Percentiles rank a stretch among this genome's conserved stretches.
Conservation (phyloP, 2,888 invertebrate species). For the Meteorus cinctellus region DNA sequence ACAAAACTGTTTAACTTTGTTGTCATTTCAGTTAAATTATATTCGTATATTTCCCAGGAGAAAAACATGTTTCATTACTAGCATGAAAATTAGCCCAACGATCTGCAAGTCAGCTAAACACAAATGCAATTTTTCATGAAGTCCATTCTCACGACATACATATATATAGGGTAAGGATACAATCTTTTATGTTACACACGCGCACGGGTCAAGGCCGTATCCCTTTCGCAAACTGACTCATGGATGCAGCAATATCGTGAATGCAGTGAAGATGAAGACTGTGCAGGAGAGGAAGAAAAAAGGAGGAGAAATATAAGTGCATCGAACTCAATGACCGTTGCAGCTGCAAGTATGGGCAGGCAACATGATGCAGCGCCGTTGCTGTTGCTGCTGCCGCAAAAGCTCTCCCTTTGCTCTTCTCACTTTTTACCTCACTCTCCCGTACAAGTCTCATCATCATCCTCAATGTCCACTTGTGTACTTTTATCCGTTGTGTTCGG, state of each 20-base stretch:
- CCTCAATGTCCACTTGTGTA: neutral
- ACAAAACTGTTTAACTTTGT: too few relatives aligned
- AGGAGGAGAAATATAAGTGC: constrained; percentile 58
- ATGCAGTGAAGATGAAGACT: constrained; percentile 51
- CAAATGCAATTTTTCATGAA: neutral
- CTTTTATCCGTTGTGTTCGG: constrained; percentile 40
- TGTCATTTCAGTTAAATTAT: too few relatives aligned
- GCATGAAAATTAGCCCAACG: too few relatives aligned
- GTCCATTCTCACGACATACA: neutral
- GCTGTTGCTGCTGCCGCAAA: constrained; percentile 35
- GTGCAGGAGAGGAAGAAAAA: neutral
- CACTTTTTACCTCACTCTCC: constrained; percentile 35
- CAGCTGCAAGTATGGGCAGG: constrained; percentile 60
- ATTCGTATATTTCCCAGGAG: too few relatives aligned
- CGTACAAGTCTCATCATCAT: constrained; percentile 28
- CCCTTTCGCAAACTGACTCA: constrained; percentile 67
- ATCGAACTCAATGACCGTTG: constrained; percentile 71
- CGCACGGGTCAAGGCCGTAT: constrained; percentile 71
- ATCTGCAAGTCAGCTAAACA: neutral
- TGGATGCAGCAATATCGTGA: constrained; percentile 65
- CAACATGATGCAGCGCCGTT: constrained; percentile 48
- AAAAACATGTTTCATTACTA: too few relatives aligned
- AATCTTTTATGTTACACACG: constrained; percentile 46
- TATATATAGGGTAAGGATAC: constrained; percentile 13
- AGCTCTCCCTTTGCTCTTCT: constrained; percentile 28